phyloP scores from a whole-genome alignment of 37 sponge, comb jelly and placozoan genomes.

The Spongia lamella region DNA sequence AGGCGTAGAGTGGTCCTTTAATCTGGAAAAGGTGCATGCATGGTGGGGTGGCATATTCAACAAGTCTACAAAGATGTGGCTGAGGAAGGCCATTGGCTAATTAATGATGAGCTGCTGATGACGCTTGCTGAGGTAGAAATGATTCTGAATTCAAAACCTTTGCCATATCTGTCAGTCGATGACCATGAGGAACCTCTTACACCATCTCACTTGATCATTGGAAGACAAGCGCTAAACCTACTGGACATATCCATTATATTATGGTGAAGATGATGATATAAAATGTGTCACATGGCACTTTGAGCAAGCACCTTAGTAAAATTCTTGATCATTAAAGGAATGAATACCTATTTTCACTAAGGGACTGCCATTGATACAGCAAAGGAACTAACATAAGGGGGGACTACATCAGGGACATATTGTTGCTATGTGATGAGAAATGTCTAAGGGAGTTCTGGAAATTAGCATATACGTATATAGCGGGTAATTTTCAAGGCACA shows the following conservation, averaged over 20 bases:
- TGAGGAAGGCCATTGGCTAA: conserved; percentile 13
- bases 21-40: conserved; percentile 5
- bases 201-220: conserved; percentile 21
- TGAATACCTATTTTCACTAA: too few relatives aligned
- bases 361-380: too few relatives aligned
- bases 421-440: too few relatives aligned
- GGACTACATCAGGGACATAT: too few relatives aligned
- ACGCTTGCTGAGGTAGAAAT: conserved; percentile 27
- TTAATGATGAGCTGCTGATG: conserved; percentile 18
- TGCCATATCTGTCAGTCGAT: conserved; percentile 12
- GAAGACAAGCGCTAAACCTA: conserved; percentile 13
- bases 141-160: conserved; percentile 22
- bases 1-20: not conserved
- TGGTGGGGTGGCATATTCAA: conserved; percentile 9
- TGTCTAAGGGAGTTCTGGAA: too few relatives aligned
- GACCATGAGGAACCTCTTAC: conserved; percentile 14
- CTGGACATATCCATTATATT: conserved; percentile 9
- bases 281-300: too few relatives aligned
- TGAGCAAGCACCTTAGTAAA: too few relatives aligned
- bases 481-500: too few relatives aligned
- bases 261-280: too few relatives aligned
- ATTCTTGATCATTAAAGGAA: too few relatives aligned
- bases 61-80: conserved; percentile 14
- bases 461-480: too few relatives aligned
- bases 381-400: too few relatives aligned